These are phyloP conservation scores for Thalassaphorura encarpata DNA, from an alignment of 1,140 invertebrate species.

Conservation along the genomic window DNA sequence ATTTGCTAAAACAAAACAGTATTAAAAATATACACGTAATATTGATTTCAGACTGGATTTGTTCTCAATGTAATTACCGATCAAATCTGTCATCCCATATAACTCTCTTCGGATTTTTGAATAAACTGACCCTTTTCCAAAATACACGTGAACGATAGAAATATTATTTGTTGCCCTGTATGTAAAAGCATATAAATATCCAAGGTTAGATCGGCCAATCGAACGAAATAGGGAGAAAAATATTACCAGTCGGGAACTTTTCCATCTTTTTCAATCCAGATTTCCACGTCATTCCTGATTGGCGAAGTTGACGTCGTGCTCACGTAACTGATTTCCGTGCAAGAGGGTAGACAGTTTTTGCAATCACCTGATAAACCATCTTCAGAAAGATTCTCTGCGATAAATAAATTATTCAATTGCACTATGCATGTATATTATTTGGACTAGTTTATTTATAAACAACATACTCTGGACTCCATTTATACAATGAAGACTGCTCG, in stretches of 20 bases:
- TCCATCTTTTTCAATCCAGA: not conserved
- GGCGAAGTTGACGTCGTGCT: constrained; percentile 9
- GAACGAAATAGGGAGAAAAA: not conserved
- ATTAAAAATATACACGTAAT: too few relatives aligned
- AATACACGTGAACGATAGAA: constrained; percentile 25
- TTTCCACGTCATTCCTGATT: not conserved
- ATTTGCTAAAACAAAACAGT: too few relatives aligned
- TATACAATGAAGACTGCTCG: not conserved
- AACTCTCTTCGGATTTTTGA: constrained; percentile 18
- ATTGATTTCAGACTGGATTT: too few relatives aligned
- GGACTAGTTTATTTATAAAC: too few relatives aligned
- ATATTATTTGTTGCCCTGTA: constrained; percentile 7
- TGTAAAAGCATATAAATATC: not conserved
- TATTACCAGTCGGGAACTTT: not conserved
- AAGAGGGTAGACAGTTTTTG: constrained; percentile 17
- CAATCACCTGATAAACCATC: constrained; percentile 15
- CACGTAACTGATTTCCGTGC: constrained; percentile 21
- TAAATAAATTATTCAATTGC: too few relatives aligned
- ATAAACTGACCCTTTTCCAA: constrained; percentile 16
- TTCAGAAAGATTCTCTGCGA: not conserved
- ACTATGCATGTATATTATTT: not conserved
- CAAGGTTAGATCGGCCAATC: not conserved
- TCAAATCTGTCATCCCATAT: constrained; percentile 14
- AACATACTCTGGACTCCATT: too few relatives aligned
- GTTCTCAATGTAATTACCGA: too few relatives aligned